phyloP scores from a whole-genome alignment of 2,113 vertebrate species.

The Psilopsiagon aurifrons region DNA sequence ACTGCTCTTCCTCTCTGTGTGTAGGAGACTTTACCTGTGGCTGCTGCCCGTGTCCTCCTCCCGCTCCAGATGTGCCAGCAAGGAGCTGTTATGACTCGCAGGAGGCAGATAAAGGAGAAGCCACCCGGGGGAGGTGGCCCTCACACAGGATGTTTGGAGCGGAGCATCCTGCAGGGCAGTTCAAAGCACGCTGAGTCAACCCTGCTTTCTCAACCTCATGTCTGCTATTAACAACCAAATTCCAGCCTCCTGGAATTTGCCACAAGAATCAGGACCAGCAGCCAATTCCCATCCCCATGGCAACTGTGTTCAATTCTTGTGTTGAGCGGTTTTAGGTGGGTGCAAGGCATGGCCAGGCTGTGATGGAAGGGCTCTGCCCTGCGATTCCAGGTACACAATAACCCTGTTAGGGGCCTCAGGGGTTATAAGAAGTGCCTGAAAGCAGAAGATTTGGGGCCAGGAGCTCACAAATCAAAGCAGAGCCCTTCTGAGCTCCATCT shows the following conservation, averaged over 20 bases:
- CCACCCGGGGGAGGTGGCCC: constrained; percentile 29
- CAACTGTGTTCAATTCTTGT: neutral
- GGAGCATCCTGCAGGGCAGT: neutral
- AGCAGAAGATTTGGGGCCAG: neutral
- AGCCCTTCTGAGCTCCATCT: neutral
- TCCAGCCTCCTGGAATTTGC: neutral
- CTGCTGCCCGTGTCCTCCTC: neutral
- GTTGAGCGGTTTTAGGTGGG: neutral
- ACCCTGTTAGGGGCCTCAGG: neutral
- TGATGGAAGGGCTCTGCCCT: neutral
- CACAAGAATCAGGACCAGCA: neutral
- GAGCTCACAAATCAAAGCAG: neutral
- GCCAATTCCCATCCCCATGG: neutral
- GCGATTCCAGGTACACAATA: rapidly evolving
- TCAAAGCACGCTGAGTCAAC: neutral
- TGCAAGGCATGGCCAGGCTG: neutral
- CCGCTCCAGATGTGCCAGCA: neutral
- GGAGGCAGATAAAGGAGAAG: constrained; percentile 36
- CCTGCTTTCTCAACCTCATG: constrained; percentile 17
- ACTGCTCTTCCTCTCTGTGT: rapidly evolving
- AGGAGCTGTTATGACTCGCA: neutral
- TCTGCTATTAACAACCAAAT: neutral
- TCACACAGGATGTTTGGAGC: constrained; percentile 48
- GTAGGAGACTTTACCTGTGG: neutral
- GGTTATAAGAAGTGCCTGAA: neutral